A percentile compares a stretch with the other conserved stretches of the same genome.
Evolutionary conservation across 23 tunicate species (phyloP).

Genomic region (Diplosoma virens): DNA sequence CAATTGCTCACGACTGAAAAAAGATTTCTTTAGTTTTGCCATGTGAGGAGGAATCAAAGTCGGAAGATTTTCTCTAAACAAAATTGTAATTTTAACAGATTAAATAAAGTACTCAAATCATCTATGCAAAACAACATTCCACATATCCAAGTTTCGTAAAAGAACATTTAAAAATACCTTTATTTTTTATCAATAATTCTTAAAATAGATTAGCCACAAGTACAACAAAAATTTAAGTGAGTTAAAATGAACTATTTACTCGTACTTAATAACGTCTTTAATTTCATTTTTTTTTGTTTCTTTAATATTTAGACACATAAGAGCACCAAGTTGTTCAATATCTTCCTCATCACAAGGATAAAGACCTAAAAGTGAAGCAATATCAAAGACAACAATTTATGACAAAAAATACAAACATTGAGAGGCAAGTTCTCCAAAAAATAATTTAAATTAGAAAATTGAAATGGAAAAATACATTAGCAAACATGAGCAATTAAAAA

Average conservation of each 20-base stretch:
- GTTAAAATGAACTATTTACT: neutral
- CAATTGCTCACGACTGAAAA: conserved; percentile 66
- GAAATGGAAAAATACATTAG: too few species aligned
- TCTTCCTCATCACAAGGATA: conserved; percentile 93
- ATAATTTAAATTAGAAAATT: too few species aligned
- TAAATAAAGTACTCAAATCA: neutral
- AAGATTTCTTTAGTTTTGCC: conserved; percentile 20
- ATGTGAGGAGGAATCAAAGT: conserved; percentile 64
- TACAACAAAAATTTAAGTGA: neutral
- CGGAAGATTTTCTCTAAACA: conserved; percentile 59
- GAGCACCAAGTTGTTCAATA: conserved; percentile 80
- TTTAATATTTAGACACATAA: conserved; percentile 47
- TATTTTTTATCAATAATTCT: neutral
- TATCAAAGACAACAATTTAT: too few species aligned
- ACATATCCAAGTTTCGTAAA: too few species aligned
- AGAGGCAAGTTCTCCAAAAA: too few species aligned
- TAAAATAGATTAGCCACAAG: neutral
- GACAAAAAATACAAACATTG: too few species aligned
- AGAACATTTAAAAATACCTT: neutral
- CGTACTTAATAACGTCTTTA: conserved; percentile 30
- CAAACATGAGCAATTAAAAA: too few species aligned
- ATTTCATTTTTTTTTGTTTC: conserved; percentile 29
- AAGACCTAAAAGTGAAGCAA: conserved; percentile 40
- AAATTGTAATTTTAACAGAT: neutral
- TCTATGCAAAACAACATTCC: too few species aligned